Percentiles rank a stretch among this genome's conserved stretches.
Evolutionary conservation across 2,888 invertebrate genomes (phyloP).

Genomic region (Tolmerus cingulatus): DNA sequence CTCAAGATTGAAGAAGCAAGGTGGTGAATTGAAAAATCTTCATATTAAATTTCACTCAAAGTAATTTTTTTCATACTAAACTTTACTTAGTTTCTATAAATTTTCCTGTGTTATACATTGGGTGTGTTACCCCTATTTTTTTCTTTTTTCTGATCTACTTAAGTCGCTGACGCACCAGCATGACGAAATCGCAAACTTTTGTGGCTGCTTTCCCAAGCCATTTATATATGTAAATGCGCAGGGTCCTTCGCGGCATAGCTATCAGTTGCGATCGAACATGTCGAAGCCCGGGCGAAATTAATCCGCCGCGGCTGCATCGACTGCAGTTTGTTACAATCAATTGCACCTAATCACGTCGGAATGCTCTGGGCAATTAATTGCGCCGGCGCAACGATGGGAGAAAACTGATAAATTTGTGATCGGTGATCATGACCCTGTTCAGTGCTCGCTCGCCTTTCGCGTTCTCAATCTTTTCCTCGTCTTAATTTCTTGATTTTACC

Average conservation of each 20-base stretch:
- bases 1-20: too few relatives aligned
- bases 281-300: background rate
- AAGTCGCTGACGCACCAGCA: background rate
- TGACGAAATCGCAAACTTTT: background rate
- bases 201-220: background rate
- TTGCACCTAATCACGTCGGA: slow-evolving; percentile 23
- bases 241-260: background rate
- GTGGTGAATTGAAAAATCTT: too few relatives aligned
- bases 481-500: background rate
- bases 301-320: background rate
- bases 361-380: slow-evolving; percentile 12
- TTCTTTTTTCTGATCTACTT: background rate
- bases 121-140: too few relatives aligned
- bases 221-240: background rate
- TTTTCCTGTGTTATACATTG: background rate
- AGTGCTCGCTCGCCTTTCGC: background rate
- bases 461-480: background rate
- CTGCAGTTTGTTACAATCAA: slow-evolving; percentile 20
- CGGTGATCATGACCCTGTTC: slow-evolving; percentile 28
- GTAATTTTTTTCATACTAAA: too few relatives aligned
- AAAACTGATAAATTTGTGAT: slow-evolving; percentile 6
- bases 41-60: too few relatives aligned
- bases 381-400: background rate
- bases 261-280: background rate
- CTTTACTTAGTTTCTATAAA: too few relatives aligned